These are phyloP conservation scores for Drosophila anomelani DNA, from an alignment of 2,888 invertebrate species.

Conservation along the genomic window DNA sequence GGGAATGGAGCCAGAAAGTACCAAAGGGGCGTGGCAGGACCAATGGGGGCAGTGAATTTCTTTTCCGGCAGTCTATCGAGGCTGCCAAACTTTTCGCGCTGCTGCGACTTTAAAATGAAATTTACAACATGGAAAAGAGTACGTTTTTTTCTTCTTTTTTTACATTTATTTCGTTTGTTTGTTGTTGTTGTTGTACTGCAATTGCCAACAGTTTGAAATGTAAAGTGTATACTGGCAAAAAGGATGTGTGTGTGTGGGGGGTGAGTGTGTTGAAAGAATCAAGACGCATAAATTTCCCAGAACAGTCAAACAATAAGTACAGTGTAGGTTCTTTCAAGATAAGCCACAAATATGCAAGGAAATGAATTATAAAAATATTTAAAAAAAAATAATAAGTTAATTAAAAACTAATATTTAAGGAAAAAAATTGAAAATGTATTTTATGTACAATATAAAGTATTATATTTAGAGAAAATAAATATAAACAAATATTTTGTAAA, in stretches of 20 bases:
- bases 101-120: constrained; percentile 71
- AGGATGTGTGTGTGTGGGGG: constrained; percentile 39
- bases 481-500: not conserved
- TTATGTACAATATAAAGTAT: not conserved
- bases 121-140: constrained; percentile 63
- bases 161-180: constrained; percentile 6
- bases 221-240: constrained; percentile 12
- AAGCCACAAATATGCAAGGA: not conserved
- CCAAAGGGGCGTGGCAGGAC: constrained; percentile 6
- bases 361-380: not conserved
- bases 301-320: constrained; percentile 34
- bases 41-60: constrained; percentile 30
- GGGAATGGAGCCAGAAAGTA: constrained; percentile 5
- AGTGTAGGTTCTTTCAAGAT: not conserved
- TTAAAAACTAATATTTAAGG: not conserved
- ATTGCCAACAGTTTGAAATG: constrained; percentile 45
- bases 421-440: not conserved
- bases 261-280: constrained; percentile 75
- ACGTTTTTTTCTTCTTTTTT: constrained; percentile 34
- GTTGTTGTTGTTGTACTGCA: constrained; percentile 14
- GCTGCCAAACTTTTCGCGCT: constrained; percentile 61
- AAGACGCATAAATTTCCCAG: constrained; percentile 72
- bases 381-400: not conserved
- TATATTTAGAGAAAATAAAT: too few species aligned
- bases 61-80: constrained; percentile 61